phyloP scores from a whole-genome alignment of 2,888 invertebrate genomes.

The Pegoplata infirma region DNA sequence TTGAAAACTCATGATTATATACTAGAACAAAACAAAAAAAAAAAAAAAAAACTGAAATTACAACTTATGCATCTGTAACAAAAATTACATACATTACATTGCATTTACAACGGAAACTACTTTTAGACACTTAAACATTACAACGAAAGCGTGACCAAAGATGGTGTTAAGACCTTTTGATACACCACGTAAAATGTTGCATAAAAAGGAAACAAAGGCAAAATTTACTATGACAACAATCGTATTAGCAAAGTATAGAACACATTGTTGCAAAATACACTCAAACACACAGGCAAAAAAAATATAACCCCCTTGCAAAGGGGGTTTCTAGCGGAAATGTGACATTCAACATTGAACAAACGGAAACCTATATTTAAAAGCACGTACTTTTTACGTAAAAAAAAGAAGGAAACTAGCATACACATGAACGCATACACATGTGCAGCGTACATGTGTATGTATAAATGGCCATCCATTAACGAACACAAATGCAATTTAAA shows the following conservation, averaged over 20 bases:
- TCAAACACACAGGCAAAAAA: constrained; percentile 8
- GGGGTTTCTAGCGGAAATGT: constrained; percentile 55
- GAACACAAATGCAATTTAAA: constrained; percentile 51
- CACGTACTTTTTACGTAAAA: constrained; percentile 37
- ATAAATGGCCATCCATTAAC: constrained; percentile 44
- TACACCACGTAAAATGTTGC: constrained; percentile 44
- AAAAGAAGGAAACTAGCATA: not conserved
- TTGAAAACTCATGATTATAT: not conserved
- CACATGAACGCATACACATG: not conserved
- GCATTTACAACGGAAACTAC: constrained; percentile 40
- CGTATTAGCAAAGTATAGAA: constrained; percentile 35
- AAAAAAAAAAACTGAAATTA: not conserved
- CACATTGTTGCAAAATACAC: constrained; percentile 12
- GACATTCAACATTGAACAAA: constrained; percentile 52
- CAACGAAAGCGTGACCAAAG: constrained; percentile 3
- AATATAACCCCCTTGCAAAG: constrained; percentile 35
- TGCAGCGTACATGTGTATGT: not conserved
- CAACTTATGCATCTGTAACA: constrained; percentile 12
- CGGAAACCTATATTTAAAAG: constrained; percentile 47
- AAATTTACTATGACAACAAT: constrained; percentile 35
- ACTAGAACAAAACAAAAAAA: constrained; percentile 10
- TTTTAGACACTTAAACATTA: constrained; percentile 22
- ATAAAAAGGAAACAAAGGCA: constrained; percentile 11
- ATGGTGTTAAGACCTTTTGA: constrained; percentile 45
- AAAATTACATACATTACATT: constrained; percentile 33